Evolutionary conservation across 2,113 vertebrate species (phyloP), one percentile per base, ranked within the genome.

Genomic region (Aspiorhynchus laticeps): DNA sequence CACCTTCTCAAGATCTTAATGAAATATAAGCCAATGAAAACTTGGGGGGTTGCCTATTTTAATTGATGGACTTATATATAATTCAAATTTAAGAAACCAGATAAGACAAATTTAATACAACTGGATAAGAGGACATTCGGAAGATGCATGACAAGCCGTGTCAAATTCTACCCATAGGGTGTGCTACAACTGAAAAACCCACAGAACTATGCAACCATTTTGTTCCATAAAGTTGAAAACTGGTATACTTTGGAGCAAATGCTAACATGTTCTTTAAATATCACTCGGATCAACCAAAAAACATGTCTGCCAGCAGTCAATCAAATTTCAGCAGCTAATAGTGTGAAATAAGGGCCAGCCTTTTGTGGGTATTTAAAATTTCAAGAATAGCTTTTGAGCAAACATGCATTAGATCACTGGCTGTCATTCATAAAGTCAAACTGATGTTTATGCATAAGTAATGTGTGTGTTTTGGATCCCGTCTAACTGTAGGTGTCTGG

Each of bases 401-500:
- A 53, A 51, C 17, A 21, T 19, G 10, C 46, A 33, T 53, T 19
- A 51, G 11, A 75, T 11, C 24, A n/a, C 7, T 43, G 21, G 10
- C 11, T 14, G 3, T 77, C 43, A 17, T 4, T 51, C 75, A 78
- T 31, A 19, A 28, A 33, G 17, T 21, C 11, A 7, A 3, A 78
- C 48, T 56, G 17, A 79, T n/a, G 21, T 9, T 9, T 74, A 41
- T 74, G 33, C 67, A 33, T 56, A 36, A 56, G 56, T n/a, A 3
- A 53, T 14, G 63, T 31, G 28, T 31, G 24, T 53, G 61, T 48
- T 59, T 87, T 31, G 53, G 6, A 69, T 79, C 48, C 46, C 31
- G 81, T 14, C 3, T 24, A 79, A 7, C 31, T 76, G 33, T 38
- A 28, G 69, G 26, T 33, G 77, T 63, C 17, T 88, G 85, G 86